Conservation (phyloP, 2,888 invertebrate species). For the Torymus texanus region DNA sequence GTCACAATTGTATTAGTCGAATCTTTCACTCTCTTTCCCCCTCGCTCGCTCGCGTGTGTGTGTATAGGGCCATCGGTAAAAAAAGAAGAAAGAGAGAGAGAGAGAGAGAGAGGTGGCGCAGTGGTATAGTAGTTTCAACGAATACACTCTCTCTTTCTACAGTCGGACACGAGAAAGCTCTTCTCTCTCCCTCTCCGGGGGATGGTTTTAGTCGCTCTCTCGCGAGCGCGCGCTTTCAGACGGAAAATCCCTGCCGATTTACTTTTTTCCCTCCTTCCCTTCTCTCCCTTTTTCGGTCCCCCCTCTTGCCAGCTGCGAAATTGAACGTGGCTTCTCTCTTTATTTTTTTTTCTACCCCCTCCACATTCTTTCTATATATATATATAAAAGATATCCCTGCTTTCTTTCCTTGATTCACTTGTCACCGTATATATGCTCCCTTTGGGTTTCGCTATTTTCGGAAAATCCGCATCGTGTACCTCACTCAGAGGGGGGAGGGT, state of each 20-base stretch:
- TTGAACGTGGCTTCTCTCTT: conserved; percentile 27
- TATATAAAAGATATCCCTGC: neutral
- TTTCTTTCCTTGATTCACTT: conserved; percentile 6
- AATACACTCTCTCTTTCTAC: conserved; percentile 48
- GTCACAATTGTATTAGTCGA: conserved; percentile 25
- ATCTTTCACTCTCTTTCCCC: conserved; percentile 18
- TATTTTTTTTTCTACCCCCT: neutral
- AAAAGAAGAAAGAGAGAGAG: conserved; percentile 60
- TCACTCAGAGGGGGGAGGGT: too few relatives aligned
- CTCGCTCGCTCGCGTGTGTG: neutral
- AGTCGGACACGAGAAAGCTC: conserved; percentile 73
- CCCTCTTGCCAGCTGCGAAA: conserved; percentile 46
- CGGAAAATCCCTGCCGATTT: conserved; percentile 54
- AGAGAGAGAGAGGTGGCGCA: conserved; percentile 52
- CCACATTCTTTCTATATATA: neutral
- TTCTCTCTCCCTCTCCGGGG: conserved; percentile 63
- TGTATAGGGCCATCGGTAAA: neutral
- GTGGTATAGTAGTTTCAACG: conserved; percentile 15
- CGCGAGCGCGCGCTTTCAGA: conserved; percentile 29
- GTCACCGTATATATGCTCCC: neutral
- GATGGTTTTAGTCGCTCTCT: conserved; percentile 43
- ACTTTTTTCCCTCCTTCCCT: conserved; percentile 11
- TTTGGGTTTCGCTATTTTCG: conserved; percentile 56
- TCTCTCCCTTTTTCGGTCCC: too few relatives aligned
- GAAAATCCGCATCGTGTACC: conserved; percentile 2